Evolutionary conservation across 1,140 invertebrate genomes (phyloP), one percentile per base, ranked within the genome.

Genomic region (Trichomalopsis sarcophagae): DNA sequence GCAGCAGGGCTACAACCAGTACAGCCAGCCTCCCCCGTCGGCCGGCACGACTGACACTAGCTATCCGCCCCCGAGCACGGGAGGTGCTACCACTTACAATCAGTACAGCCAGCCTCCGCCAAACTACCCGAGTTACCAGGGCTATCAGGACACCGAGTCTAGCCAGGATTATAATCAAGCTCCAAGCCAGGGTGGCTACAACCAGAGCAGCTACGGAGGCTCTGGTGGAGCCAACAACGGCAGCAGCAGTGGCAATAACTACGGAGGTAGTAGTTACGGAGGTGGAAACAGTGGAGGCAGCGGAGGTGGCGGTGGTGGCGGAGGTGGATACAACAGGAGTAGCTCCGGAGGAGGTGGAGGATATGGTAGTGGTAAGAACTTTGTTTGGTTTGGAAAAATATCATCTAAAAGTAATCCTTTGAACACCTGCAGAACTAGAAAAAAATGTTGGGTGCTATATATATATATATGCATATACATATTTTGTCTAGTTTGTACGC

Each of bases 171-270:
- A 92, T 21, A 88, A 84, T 84, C 90, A 89, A 55, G 81, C 89
- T 0, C 90, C 89, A 27, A 88, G 80, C 74, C 91, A 94, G 77
- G 89, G 94, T 81, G 92, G 91, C 85, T 93, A 94, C 86, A 92
- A 93, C 69, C 93, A 93, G 76, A 90, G 93, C 80, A 91, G 91
- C 82, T 92, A 93, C 87, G 92, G 94, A 87, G 92, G 92, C 84
- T 91, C 93, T 62, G 91, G 92, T 44, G 93, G 91, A 89, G 91
- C 91, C 82, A 88, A 91, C 79, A 90, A 90, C 75, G 89, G 91
- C 44, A 87, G 89, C 77, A 71, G 14, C 10, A 90, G 91, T 87
- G 90, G 92, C 50, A 87, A 86, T 17, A 86, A 89, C 5, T 90
- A 90, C 75, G 90, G 92, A 84, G 86, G 87, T 30, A 86, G 84